Evolutionary conservation across 2,888 invertebrate genomes (phyloP), one percentile per base, ranked within the genome.

Genomic region (Matsumyia berberina): DNA sequence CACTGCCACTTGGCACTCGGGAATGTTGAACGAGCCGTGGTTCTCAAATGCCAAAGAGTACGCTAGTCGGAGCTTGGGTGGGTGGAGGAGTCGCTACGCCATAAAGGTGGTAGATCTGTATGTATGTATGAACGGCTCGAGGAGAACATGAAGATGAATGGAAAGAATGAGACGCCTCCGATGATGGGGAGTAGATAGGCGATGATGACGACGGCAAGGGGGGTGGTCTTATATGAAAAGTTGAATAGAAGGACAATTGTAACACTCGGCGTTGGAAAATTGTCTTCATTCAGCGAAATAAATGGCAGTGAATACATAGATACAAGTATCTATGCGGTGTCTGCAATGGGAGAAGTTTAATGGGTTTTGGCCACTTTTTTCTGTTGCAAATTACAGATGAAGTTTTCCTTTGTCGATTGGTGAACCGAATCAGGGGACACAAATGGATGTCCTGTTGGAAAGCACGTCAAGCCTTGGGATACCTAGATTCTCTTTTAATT

Each of bases 181-280:
- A 6, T 12, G 17, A 6, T 12, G 24, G n/a, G 33, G 24, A 24
- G 24, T 24, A 24, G 24, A 24, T 29, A 58, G 53, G 33, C 39
- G 66, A 29, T 12, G 8, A 9, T 31, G 29, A 35, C 9, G 55
- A n/a, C 29, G 44, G 62, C 24, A 24, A 24, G 4, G 24, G 24
- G 24, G 24, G 2, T 24, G 24, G 24, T 24, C 24, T 4, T 31
- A 11, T 17, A n/a, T 35, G 33, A 33, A n/a, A 44, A 64, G 55
- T 55, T 64, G 57, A 74, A 74, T 64, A 64, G 55, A 58, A 51
- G 58, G 57, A 76, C 66, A 76, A 67, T 76, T 76, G 76, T 58
- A 76, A 15, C 76, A 58, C 57, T 76, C 49, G 37, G 55, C 17
- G 39, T 6, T 39, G 66, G 58, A 76, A 67, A 67, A 76, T 76